phyloP scores from a whole-genome alignment of 2,888 invertebrate genomes.

The Tenthredo scrophulariae region DNA sequence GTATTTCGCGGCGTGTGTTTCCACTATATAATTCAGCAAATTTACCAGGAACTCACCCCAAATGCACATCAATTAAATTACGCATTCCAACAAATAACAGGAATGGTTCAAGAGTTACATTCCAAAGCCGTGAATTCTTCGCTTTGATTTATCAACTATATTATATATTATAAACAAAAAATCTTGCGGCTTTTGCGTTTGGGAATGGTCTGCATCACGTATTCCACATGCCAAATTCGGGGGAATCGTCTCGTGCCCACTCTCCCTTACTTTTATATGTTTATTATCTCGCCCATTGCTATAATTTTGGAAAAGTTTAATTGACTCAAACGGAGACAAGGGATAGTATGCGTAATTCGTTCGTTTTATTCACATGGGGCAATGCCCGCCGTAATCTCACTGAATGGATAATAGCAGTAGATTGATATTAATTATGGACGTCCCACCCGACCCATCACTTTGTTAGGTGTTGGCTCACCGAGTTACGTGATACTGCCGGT shows the following conservation, averaged over 20 bases:
- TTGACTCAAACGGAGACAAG: too few relatives aligned
- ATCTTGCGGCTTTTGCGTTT: neutral
- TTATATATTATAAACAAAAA: neutral
- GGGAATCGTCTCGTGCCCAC: too few relatives aligned
- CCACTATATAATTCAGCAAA: neutral
- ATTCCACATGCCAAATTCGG: neutral
- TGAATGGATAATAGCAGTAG: neutral
- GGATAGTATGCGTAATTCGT: neutral
- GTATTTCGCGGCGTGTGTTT: neutral
- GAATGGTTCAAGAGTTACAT: neutral
- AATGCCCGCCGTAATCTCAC: neutral
- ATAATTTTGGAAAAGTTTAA: too few relatives aligned
- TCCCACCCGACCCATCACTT: slow-evolving; percentile 28
- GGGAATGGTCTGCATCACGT: neutral
- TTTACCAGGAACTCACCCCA: neutral
- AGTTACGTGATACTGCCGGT: slow-evolving; percentile 4
- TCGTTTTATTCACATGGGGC: neutral
- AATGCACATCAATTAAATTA: neutral
- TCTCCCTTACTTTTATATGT: too few relatives aligned
- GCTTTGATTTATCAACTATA: neutral
- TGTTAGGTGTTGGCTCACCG: slow-evolving; percentile 28
- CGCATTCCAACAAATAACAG: neutral
- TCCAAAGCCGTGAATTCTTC: neutral
- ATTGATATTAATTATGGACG: slow-evolving; percentile 35
- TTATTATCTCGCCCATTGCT: too few relatives aligned